A percentile compares a stretch with the other conserved stretches of the same genome.
Evolutionary conservation across 1,140 invertebrate genomes (phyloP).

Genomic region (Nilaparvata lugens): DNA sequence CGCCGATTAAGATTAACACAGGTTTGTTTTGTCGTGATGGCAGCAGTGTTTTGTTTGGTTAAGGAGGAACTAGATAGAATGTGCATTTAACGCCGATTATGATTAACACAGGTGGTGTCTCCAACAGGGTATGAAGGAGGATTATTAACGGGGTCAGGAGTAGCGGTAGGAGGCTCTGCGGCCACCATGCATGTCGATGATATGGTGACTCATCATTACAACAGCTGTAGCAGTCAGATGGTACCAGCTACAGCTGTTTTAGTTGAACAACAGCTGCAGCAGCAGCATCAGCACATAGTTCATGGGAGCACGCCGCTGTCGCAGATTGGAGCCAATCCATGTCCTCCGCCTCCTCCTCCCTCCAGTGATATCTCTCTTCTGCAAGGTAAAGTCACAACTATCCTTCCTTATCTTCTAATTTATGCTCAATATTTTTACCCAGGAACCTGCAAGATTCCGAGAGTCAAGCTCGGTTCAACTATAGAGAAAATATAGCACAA

Average conservation of each 20-base stretch:
- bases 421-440: too few species aligned
- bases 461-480: too few species aligned
- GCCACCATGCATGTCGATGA: conserved; percentile 26
- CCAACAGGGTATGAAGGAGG: conserved; percentile 45
- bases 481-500: too few species aligned
- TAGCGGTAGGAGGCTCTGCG: conserved; percentile 12
- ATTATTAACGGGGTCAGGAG: conserved; percentile 2
- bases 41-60: too few species aligned
- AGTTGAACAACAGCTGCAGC: conserved; percentile 15
- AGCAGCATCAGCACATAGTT: conserved; percentile 44
- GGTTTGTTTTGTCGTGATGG: too few species aligned
- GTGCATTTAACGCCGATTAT: neutral
- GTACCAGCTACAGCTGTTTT: conserved; percentile 5
- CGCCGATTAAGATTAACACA: too few species aligned
- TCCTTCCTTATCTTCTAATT: too few species aligned
- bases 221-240: neutral
- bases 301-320: conserved; percentile 77
- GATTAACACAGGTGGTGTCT: conserved; percentile 43
- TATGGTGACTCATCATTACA: neutral
- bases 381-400: conserved; percentile 41
- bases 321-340: conserved; percentile 64
- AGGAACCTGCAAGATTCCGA: too few species aligned
- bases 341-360: conserved; percentile 32
- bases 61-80: too few species aligned
- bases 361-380: conserved; percentile 42